Conservation (phyloP, 2,113 vertebrate genomes). For the Istiophorus platypterus region DNA sequence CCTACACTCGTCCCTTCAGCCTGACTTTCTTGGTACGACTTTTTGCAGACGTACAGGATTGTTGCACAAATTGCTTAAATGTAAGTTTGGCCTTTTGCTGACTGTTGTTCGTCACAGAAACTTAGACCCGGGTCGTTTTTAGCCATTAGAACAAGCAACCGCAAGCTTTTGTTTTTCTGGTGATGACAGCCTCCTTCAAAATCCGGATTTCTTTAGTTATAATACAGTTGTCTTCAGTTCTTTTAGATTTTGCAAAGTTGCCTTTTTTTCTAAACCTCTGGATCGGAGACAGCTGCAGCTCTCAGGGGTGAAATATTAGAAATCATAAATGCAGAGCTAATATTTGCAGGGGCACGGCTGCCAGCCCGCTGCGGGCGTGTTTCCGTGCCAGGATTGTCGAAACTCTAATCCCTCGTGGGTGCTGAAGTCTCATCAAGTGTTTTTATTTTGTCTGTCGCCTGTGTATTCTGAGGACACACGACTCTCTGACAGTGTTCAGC, state of each 20-base stretch:
- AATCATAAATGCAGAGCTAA: conserved; percentile 26
- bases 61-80: not conserved
- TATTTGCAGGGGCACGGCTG: conserved; percentile 13
- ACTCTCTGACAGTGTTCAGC: not conserved
- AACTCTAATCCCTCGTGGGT: not conserved
- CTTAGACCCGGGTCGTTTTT: not conserved
- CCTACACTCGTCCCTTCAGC: not conserved
- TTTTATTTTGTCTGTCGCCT: conserved; percentile 38
- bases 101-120: not conserved
- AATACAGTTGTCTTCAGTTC: not conserved
- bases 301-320: conserved; percentile 25
- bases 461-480: not conserved
- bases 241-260: not conserved
- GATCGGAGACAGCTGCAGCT: conserved; percentile 13
- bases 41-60: not conserved
- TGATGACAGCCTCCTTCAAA: not conserved
- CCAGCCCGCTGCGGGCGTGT: conserved; percentile 12
- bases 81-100: not conserved
- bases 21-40: not conserved
- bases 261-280: conserved; percentile 12
- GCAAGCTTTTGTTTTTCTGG: not conserved
- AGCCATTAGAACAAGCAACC: not conserved
- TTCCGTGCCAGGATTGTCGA: not conserved
- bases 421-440: conserved; percentile 19
- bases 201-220: no score